Base-by-base conservation (phyloP, 2,797 vertebrate genomes). In the Carapus acus region DNA sequence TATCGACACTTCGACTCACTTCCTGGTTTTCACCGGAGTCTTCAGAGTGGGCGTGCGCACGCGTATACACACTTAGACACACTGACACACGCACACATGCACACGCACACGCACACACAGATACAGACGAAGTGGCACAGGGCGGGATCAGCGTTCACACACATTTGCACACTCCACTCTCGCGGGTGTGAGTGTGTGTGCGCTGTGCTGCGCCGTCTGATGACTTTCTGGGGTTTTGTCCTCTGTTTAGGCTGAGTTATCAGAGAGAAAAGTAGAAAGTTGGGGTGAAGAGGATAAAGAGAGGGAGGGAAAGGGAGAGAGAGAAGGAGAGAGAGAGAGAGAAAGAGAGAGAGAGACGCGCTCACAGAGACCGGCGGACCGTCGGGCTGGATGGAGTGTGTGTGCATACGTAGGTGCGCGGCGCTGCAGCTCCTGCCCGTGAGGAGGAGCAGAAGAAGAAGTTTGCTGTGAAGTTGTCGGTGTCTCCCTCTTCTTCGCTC, bases 1-100 rank as follows among this genome's bases (percentile, higher is more conserved):
- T 70, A 77, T 73, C 72, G 15, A 50, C 71, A 54, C 65, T 13
- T 60, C 46, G 1, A 20, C 51, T 69, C 50, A 81, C 71, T 83
- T 81, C 80, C 80, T 78, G 80, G 51, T 79, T 55, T 43, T 40
- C 4, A 23, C 50, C 29, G 11, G n/a, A 58, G 57, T 54, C 34
- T 63, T 43, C 2, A 4, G 19, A 24, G 17, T 20, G 60, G 23
- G 50, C 47, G 58, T 23, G 8, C 47, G 19, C 56, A 5, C 8
- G 16, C 62, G 52, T n/a, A 45, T 22, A 3, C 1, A n/a, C n/a
- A n/a, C 40, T 0, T 29, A 23, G 13, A 36, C 51, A 36, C 40
- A 42, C 8, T n/a, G n/a, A n/a, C 8, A 33, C 11, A 31, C 31
- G 31, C 11, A 12, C 49, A 13, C 19, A 19, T 23, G 12, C 40